phyloP scores from a whole-genome alignment of 2,888 invertebrate species.

The Drosophila maculinotata region DNA sequence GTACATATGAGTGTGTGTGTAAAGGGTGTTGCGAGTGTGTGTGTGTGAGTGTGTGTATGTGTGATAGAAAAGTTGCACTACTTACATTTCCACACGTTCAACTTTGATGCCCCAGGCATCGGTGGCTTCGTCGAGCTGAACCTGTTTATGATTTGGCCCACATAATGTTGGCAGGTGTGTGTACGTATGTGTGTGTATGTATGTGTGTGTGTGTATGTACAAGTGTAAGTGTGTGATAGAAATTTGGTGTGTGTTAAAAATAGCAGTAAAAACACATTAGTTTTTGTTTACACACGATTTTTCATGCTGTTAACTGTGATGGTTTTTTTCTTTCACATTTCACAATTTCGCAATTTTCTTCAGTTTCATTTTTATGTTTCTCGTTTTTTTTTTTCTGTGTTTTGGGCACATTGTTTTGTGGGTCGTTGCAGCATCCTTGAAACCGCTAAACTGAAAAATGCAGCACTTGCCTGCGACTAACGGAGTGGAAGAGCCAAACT shows the following conservation, averaged over 20 bases:
- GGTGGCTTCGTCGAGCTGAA: constrained; percentile 94
- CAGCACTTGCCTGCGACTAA: constrained; percentile 65
- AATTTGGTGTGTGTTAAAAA: constrained; percentile 48
- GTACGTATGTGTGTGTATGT: constrained; percentile 21
- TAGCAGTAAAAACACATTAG: constrained; percentile 80
- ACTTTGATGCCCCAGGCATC: constrained; percentile 98
- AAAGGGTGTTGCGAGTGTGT: constrained; percentile 28
- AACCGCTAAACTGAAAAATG: constrained; percentile 53
- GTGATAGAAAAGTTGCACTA: constrained; percentile 76
- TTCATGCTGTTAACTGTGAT: constrained; percentile 73
- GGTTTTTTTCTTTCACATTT: constrained; percentile 51
- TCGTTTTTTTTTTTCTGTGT: constrained; percentile 16
- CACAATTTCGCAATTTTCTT: constrained; percentile 40
- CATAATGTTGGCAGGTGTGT: constrained; percentile 60
- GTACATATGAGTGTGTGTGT: constrained; percentile 19
- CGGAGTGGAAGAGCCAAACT: constrained; percentile 47
- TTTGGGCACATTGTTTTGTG: constrained; percentile 58
- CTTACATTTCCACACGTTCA: constrained; percentile 98
- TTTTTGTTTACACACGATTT: constrained; percentile 75
- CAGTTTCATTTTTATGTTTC: constrained; percentile 13
- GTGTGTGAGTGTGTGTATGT: constrained; percentile 22
- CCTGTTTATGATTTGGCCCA: constrained; percentile 84
- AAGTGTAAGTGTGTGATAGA: constrained; percentile 20
- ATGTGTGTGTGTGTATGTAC: constrained; percentile 27
- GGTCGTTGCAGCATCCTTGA: constrained; percentile 78